Base-by-base conservation (phyloP, 2,888 invertebrate species). In the Sinodicranocentrus sp. region DNA sequence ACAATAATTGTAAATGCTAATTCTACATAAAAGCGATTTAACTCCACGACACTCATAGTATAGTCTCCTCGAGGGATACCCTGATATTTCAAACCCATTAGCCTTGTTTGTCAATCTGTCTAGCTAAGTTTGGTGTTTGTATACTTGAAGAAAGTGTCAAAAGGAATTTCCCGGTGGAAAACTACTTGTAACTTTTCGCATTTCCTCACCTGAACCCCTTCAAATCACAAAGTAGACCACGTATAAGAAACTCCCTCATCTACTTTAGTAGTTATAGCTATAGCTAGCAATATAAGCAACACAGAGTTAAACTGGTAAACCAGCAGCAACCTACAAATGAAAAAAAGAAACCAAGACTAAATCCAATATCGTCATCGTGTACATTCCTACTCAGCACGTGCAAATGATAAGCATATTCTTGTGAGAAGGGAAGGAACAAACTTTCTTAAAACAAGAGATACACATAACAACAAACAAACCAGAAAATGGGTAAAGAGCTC, bases 401-500 rank as follows among this genome's bases (percentile, higher is more conserved):
- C 57, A 77, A 77, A 77, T 67, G 54, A 67, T 67, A 10, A 39
- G 17, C 48, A 21, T 44, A 59, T 76, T 52, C 10, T 15, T n/a
- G n/a, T n/a, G n/a, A n/a, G n/a, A n/a, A n/a, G n/a, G n/a, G n/a
- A n/a, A n/a, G n/a, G n/a, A n/a, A n/a, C n/a, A n/a, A n/a, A 54
- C 33, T 63, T 76, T 54, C 54, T 65, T 61, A 33, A 48, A 15
- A 65, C 67, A 77, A 57, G n/a, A 77, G 57, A 77, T 57, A 68
- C n/a, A 43, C n/a, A n/a, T 6, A 59, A 43, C 44, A 65, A 15
- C 19, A 44, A 28, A 52, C 6, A 52, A 73, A 25, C 72, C 43
- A 59, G 59, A 79, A 79, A 79, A 71, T 79, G 39, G 79, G 79
- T 71, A 63, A 71, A 79, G 71, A 61, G 71, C 61, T 70, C 79